Conservation (phyloP, 2,888 invertebrate species). For the Bhutanitis thaidina region DNA sequence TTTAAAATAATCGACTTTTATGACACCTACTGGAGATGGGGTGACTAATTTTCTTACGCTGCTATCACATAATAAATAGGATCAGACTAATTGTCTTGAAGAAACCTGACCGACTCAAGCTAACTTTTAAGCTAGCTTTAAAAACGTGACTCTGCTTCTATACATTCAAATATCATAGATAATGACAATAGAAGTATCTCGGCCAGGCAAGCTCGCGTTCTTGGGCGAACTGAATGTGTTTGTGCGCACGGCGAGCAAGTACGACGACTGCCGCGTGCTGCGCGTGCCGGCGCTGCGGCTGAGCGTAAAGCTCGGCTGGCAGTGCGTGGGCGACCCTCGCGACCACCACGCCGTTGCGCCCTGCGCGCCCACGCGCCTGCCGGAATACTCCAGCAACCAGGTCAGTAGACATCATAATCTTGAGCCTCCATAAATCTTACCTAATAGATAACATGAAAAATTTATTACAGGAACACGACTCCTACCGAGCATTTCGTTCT, state of each 20-base stretch:
- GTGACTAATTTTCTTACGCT: too few relatives aligned
- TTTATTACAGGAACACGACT: conserved; percentile 93
- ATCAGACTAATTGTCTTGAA: too few relatives aligned
- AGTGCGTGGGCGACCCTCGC: conserved; percentile 94
- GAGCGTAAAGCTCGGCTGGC: conserved; percentile 92
- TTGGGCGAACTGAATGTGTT: conserved; percentile 96
- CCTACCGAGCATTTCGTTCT: conserved; percentile 94
- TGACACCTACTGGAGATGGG: too few relatives aligned
- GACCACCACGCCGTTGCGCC: conserved; percentile 98
- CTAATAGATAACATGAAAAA: too few relatives aligned
- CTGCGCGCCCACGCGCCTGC: conserved; percentile 96
- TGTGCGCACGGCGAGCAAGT: conserved; percentile 98
- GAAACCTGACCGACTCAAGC: too few relatives aligned
- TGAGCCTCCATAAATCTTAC: too few relatives aligned
- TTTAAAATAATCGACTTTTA: too few relatives aligned
- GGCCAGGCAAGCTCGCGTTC: conserved; percentile 88
- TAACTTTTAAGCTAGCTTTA: too few relatives aligned
- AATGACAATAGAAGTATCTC: too few relatives aligned
- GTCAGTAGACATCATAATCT: conserved; percentile 66
- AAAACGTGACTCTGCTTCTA: too few relatives aligned
- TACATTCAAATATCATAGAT: too few relatives aligned
- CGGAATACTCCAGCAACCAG: conserved; percentile 97
- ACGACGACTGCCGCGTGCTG: conserved; percentile 97
- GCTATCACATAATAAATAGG: too few relatives aligned
- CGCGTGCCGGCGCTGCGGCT: conserved; percentile 94